These are phyloP conservation scores for Palaemon carinicauda DNA, from an alignment of 1,140 invertebrate genomes.

Conservation along the genomic window DNA sequence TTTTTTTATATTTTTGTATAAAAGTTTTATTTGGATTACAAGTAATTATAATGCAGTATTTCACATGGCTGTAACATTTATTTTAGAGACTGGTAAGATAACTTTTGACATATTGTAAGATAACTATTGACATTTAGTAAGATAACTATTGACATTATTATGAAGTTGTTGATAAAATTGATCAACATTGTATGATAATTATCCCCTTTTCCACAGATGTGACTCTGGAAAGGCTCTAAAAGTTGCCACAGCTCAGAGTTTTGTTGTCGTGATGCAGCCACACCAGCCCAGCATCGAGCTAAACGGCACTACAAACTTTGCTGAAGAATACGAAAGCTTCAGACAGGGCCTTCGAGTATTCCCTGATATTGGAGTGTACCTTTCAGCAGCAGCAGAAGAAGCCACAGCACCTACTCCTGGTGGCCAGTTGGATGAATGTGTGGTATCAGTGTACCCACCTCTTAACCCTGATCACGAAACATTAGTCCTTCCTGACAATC, in stretches of 20 bases:
- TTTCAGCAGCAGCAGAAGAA: slow-evolving; percentile 58
- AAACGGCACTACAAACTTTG: slow-evolving; percentile 82
- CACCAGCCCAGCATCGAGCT: slow-evolving; percentile 85
- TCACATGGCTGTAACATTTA: too few relatives aligned
- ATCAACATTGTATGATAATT: slow-evolving; percentile 28
- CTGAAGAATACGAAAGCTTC: slow-evolving; percentile 86
- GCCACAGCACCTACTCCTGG: slow-evolving; percentile 60
- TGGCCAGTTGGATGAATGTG: slow-evolving; percentile 84
- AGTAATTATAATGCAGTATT: too few relatives aligned
- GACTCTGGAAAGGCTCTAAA: slow-evolving; percentile 76
- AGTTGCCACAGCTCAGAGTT: slow-evolving; percentile 80
- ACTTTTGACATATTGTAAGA: too few relatives aligned
- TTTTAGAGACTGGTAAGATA: too few relatives aligned
- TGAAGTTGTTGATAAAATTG: not conserved
- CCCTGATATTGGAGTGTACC: slow-evolving; percentile 76
- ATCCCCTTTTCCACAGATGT: slow-evolving; percentile 67
- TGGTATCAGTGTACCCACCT: slow-evolving; percentile 89
- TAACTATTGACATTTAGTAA: too few relatives aligned
- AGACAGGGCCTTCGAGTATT: slow-evolving; percentile 84
- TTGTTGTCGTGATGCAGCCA: slow-evolving; percentile 85
- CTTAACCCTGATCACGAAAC: slow-evolving; percentile 94
- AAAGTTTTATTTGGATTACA: too few relatives aligned
- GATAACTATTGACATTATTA: too few relatives aligned
- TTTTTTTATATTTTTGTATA: not conserved
- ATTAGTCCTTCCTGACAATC: slow-evolving; percentile 77